Conservation (phyloP, 2,888 invertebrate species). For the Oscheius sp. region DNA sequence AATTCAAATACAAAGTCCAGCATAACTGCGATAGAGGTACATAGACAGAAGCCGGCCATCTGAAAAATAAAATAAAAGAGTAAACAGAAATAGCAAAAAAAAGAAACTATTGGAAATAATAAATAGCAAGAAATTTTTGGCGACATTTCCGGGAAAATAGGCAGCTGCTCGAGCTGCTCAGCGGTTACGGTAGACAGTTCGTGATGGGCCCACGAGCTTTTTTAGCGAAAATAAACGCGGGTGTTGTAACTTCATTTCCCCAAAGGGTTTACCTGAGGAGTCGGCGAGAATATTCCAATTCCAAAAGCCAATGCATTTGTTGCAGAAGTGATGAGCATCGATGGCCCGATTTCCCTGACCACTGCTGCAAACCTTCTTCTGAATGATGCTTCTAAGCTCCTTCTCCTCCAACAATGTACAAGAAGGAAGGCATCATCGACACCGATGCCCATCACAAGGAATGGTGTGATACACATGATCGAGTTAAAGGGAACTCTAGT, state of each 20-base stretch:
- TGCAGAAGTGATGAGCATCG: conserved; percentile 59
- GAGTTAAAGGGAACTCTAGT: conserved; percentile 56
- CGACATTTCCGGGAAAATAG: no score
- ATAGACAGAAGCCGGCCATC: conserved; percentile 67
- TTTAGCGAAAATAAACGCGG: no score
- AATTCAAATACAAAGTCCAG: conserved; percentile 69
- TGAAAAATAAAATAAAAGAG: conserved; percentile 13
- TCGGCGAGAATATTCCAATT: conserved; percentile 56
- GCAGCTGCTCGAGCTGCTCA: no score
- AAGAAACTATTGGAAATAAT: no score
- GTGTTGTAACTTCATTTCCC: neutral
- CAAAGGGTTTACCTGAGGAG: conserved; percentile 44
- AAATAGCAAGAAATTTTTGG: no score
- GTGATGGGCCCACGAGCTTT: no score
- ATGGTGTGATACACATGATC: conserved; percentile 64
- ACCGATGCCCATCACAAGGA: conserved; percentile 60
- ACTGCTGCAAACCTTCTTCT: conserved; percentile 44
- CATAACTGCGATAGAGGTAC: conserved; percentile 66
- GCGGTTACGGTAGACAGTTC: no score
- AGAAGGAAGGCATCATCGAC: conserved; percentile 64
- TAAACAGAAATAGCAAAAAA: no score
- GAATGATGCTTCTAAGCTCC: neutral
- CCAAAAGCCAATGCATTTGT: conserved; percentile 61
- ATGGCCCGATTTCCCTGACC: conserved; percentile 54
- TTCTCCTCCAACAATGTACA: conserved; percentile 55